These are phyloP conservation scores for Pachliopta kotzebuea DNA, from an alignment of 2,888 invertebrate species.

Conservation along the genomic window DNA sequence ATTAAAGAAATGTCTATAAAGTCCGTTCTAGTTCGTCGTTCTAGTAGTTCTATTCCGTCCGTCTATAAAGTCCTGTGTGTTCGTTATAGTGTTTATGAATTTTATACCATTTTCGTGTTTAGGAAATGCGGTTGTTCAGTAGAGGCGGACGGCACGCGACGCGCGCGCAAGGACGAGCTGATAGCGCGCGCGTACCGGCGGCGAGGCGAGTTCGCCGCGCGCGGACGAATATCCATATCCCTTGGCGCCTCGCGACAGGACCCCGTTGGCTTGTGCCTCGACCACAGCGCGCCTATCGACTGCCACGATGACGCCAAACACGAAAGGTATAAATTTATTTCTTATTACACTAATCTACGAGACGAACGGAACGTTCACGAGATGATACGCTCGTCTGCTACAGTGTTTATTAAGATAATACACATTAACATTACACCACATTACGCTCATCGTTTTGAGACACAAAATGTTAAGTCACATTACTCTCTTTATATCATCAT, in stretches of 20 bases:
- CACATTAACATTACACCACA: too few species aligned
- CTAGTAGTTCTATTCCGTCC: too few species aligned
- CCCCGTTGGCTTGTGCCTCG: slow-evolving; percentile 87
- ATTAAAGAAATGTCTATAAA: too few species aligned
- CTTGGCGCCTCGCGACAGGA: slow-evolving; percentile 93
- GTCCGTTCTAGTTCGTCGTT: too few species aligned
- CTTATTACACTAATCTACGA: neutral
- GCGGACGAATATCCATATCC: slow-evolving; percentile 92
- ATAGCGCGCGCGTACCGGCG: slow-evolving; percentile 95
- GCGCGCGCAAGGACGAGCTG: slow-evolving; percentile 91
- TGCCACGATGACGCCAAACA: slow-evolving; percentile 67
- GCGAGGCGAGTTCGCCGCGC: slow-evolving; percentile 90
- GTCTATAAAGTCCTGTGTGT: too few species aligned
- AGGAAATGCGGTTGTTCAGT: slow-evolving; percentile 89
- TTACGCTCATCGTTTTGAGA: too few species aligned
- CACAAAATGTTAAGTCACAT: too few species aligned
- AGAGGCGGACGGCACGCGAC: slow-evolving; percentile 74
- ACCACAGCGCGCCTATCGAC: slow-evolving; percentile 63
- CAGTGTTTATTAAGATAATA: too few species aligned
- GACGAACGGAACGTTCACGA: too few species aligned
- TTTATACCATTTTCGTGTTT: neutral
- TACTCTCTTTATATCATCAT: too few species aligned
- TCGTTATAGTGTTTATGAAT: neutral
- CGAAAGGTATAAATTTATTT: slow-evolving; percentile 52
- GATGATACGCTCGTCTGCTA: too few species aligned